Evolutionary conservation across 2,797 vertebrate genomes (phyloP), one percentile per base, ranked within the genome.

Genomic region (Coccyzus lansbergi): DNA sequence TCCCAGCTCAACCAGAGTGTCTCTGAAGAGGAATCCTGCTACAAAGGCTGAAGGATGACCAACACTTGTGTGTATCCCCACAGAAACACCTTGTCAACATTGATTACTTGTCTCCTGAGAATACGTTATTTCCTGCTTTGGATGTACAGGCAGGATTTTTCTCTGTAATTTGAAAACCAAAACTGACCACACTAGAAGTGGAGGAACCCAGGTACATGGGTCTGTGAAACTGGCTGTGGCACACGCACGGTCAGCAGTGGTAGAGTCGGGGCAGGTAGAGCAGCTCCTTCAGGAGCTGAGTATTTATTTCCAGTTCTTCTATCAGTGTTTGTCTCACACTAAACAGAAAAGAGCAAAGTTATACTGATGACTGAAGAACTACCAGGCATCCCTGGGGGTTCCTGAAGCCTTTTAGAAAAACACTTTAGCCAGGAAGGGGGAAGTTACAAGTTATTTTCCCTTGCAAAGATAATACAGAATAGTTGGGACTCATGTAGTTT

Each of bases 11-110:
- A 24, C n/a, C 10, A n/a, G 25, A 18, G 6, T 78, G 1, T 64
- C 21, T 33, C 42, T 5, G 2, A 52, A 46, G 46, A 71, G 22
- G 5, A 81, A 6, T 20, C n/a, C 51, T 48, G 15, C 5, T 68
- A 2, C 5, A 7, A 55, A 44, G 34, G 25, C 34, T 86, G 70
- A 16, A 17, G 49, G 31, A 44, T 68, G 40, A 93, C 40, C 72
- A 58, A 2, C 15, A 34, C 14, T 26, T 49, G 24, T 48, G 20
- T 40, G 29, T 2, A 9, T 46, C 34, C 58, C 62, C 53, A 38
- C 0, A 0, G 48, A 33, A 48, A 63, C 60, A 88, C n/a, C 10
- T 17, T 4, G 1, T 56, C 48, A 84, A 36, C 2, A 1, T 6
- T 33, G 72, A 40, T 38, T 78, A 64, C n/a, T 68, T n/a, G 5